Evolutionary conservation across 2,113 vertebrate species (phyloP).

Genomic region (Prinia subflava): DNA sequence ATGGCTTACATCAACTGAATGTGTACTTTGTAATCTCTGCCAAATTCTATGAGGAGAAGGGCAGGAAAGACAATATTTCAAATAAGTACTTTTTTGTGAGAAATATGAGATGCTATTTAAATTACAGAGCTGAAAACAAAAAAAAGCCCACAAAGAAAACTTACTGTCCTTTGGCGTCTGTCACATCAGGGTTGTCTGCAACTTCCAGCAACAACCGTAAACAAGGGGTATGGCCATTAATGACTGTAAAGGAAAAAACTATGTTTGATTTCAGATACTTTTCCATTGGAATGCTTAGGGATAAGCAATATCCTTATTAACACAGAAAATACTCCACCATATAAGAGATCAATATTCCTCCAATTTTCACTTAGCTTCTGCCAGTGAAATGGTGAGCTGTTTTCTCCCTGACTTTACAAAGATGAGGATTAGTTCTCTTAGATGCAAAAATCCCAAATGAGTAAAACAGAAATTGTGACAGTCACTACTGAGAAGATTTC

Average conservation of each 20-base stretch:
- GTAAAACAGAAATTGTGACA: not conserved
- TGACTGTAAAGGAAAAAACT: conserved; percentile 74
- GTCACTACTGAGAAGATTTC: not conserved
- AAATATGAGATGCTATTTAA: not conserved
- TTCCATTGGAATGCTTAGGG: not conserved
- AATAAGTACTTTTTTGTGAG: not conserved
- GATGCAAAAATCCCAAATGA: not conserved
- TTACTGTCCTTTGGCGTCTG: conserved; percentile 96
- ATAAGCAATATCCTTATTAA: not conserved
- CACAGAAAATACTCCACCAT: not conserved
- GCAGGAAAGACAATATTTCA: not conserved
- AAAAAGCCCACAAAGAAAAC: conserved; percentile 40
- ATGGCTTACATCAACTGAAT: not conserved
- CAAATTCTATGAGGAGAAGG: not conserved
- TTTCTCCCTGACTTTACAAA: not conserved
- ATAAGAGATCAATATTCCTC: not conserved
- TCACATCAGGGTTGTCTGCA: conserved; percentile 81
- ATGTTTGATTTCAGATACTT: not conserved
- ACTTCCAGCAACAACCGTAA: conserved; percentile 90
- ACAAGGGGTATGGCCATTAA: conserved; percentile 93
- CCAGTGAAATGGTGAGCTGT: not conserved
- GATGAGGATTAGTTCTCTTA: not conserved
- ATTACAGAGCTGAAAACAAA: not conserved
- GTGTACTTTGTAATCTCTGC: not conserved
- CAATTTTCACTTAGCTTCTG: not conserved